phyloP scores from a whole-genome alignment of 1,140 invertebrate species.

The Lucilia sericata region DNA sequence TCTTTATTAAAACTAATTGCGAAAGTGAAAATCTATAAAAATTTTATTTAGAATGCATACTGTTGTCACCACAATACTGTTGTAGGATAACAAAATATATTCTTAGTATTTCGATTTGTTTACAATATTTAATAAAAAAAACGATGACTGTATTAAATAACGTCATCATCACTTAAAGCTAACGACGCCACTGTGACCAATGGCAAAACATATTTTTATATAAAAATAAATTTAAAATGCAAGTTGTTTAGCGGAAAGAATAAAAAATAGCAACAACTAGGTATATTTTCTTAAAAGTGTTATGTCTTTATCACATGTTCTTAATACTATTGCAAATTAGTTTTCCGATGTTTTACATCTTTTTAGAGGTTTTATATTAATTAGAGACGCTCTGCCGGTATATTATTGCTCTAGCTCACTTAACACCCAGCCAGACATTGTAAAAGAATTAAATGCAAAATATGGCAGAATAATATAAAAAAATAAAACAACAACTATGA shows the following conservation, averaged over 20 bases:
- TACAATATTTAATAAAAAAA: too few relatives aligned
- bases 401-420: too few relatives aligned
- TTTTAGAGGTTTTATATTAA: background rate
- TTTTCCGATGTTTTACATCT: background rate
- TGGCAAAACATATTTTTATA: background rate
- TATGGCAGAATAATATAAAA: background rate
- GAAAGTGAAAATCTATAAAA: too few relatives aligned
- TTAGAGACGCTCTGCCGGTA: background rate
- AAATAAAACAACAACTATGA: background rate
- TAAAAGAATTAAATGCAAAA: too few relatives aligned
- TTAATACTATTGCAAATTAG: slow-evolving; percentile 1
- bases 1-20: too few relatives aligned
- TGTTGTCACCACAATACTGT: too few relatives aligned
- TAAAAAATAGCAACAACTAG: too few relatives aligned
- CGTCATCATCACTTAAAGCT: background rate
- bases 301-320: background rate
- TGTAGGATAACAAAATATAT: too few relatives aligned
- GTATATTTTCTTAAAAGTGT: background rate
- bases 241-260: background rate
- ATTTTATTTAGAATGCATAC: too few relatives aligned
- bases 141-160: too few relatives aligned
- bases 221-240: background rate
- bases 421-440: too few relatives aligned
- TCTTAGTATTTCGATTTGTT: too few relatives aligned
- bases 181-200: background rate